These are phyloP conservation scores for Ferdinandea cuprea DNA, from an alignment of 2,888 invertebrate genomes.

Conservation along the genomic window DNA sequence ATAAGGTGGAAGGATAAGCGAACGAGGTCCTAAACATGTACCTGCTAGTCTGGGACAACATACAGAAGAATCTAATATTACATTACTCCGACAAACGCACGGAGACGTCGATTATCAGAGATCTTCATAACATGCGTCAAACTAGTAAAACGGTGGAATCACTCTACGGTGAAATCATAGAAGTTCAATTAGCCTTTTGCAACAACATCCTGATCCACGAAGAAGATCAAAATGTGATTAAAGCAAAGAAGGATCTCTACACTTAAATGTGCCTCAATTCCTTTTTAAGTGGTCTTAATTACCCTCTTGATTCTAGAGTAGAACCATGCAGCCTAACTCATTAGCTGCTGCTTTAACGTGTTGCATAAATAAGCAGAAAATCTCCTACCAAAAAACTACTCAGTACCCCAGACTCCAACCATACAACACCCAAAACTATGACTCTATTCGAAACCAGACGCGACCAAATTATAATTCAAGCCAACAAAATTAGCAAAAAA, in stretches of 20 bases:
- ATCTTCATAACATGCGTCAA: constrained; percentile 60
- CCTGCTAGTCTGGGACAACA: constrained; percentile 30
- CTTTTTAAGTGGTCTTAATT: constrained; percentile 68
- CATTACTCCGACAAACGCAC: constrained; percentile 71
- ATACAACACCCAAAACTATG: background rate
- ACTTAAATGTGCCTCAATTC: constrained; percentile 75
- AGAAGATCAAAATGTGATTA: too few relatives aligned
- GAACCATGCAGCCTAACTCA: constrained; percentile 72
- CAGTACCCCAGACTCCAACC: too few relatives aligned
- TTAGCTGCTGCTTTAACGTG: constrained; percentile 12
- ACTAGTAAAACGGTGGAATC: constrained; percentile 52
- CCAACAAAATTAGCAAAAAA: too few relatives aligned
- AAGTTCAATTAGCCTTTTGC: constrained; percentile 70
- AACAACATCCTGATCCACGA: too few relatives aligned
- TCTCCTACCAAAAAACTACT: constrained; percentile 16
- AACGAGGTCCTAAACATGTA: constrained; percentile 13
- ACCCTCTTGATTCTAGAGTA: constrained; percentile 72
- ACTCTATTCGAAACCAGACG: background rate
- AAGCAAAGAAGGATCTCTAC: constrained; percentile 67
- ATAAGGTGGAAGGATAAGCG: background rate
- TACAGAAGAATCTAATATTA: constrained; percentile 56
- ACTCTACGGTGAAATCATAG: constrained; percentile 73
- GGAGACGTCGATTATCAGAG: constrained; percentile 68
- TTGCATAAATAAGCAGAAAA: constrained; percentile 26
- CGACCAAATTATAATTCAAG: too few relatives aligned